phyloP scores from a whole-genome alignment of 1,140 invertebrate species.

The Odontomachus brunneus region DNA sequence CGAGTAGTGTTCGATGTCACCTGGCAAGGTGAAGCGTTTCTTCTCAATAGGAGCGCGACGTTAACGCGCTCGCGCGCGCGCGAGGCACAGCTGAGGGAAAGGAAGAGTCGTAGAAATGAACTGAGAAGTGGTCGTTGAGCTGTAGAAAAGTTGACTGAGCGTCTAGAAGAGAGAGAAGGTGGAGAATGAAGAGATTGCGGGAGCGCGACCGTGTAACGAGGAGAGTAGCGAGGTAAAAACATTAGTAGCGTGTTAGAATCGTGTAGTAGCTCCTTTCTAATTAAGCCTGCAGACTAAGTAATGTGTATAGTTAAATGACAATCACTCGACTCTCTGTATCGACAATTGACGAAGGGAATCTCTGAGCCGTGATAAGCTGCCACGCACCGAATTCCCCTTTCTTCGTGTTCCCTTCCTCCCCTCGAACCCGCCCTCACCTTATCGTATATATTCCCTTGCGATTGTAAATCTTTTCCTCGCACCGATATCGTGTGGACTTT shows the following conservation, averaged over 20 bases:
- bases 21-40: no score
- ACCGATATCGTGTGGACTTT: slow-evolving; percentile 36
- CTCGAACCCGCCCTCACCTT: not conserved
- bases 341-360: slow-evolving; percentile 77
- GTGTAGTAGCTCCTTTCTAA: slow-evolving; percentile 78
- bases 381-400: slow-evolving; percentile 71
- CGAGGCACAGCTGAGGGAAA: not conserved
- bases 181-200: not conserved
- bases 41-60: no score
- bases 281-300: slow-evolving; percentile 73
- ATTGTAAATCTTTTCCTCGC: slow-evolving; percentile 9
- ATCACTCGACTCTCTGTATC: slow-evolving; percentile 82
- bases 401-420: slow-evolving; percentile 22
- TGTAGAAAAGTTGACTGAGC: slow-evolving; percentile 1
- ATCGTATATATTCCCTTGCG: not conserved
- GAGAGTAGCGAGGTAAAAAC: slow-evolving; percentile 52
- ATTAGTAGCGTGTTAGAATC: slow-evolving; percentile 76
- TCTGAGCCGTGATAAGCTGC: slow-evolving; percentile 77
- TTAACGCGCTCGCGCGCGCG: slow-evolving; percentile 15
- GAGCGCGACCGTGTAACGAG: slow-evolving; percentile 25
- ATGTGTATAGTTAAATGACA: slow-evolving; percentile 83
- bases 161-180: not conserved
- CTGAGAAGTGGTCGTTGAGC: slow-evolving; percentile 63
- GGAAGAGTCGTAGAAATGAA: slow-evolving; percentile 52
- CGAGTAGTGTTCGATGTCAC: not conserved